Evolutionary conservation across 1,140 invertebrate species (phyloP).

Genomic region (Adelges cooleyi): DNA sequence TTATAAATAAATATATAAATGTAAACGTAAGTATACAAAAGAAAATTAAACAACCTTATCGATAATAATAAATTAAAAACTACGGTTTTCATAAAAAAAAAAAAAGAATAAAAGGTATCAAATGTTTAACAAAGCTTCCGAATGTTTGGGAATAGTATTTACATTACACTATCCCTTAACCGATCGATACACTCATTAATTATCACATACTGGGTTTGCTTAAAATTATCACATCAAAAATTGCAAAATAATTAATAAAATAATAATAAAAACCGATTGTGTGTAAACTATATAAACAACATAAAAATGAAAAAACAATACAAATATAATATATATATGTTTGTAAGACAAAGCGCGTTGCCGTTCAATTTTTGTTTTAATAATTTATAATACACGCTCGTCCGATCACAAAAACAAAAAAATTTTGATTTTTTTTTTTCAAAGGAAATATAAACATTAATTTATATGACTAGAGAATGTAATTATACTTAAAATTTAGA

Average conservation of each 20-base stretch:
- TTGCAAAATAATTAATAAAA: slow-evolving; percentile 5
- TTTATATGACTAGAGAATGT: slow-evolving; percentile 26
- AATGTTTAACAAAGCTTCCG: neutral
- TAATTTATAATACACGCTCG: slow-evolving; percentile 9
- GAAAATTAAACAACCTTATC: neutral
- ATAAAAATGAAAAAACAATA: slow-evolving; percentile 16
- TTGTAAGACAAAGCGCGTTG: neutral
- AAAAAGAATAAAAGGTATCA: neutral
- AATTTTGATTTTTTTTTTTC: slow-evolving; percentile 25
- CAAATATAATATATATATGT: slow-evolving; percentile 8
- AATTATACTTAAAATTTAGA: slow-evolving; percentile 22
- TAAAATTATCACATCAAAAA: slow-evolving; percentile 22
- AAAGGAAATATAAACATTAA: slow-evolving; percentile 26
- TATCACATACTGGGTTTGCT: slow-evolving; percentile 17
- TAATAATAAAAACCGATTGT: neutral
- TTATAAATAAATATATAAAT: slow-evolving; percentile 5
- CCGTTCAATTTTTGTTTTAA: neutral
- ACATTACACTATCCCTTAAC: neutral
- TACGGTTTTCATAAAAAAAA: slow-evolving; percentile 4
- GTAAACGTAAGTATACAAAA: neutral
- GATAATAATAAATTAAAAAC: slow-evolving; percentile 7
- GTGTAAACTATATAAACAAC: slow-evolving; percentile 16
- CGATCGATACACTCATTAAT: neutral
- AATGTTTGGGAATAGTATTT: neutral
- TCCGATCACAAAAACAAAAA: slow-evolving; percentile 19